Conservation (phyloP, 2,888 invertebrate genomes). For the Aelia acuminata region DNA sequence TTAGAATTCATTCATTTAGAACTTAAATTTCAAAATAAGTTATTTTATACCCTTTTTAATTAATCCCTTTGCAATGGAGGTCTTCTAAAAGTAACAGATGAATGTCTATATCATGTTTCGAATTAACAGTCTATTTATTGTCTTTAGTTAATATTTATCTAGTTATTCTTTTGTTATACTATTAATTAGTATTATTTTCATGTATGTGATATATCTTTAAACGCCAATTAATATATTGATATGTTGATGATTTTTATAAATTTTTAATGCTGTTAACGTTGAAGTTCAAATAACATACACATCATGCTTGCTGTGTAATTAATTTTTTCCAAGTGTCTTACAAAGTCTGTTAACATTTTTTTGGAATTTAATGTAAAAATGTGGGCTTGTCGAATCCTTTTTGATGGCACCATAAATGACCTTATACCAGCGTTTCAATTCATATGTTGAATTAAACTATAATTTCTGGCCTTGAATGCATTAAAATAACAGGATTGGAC, state of each 20-base stretch:
- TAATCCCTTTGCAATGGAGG: not conserved
- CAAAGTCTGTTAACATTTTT: not conserved
- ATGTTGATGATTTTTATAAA: conserved; percentile 22
- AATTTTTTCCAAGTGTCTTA: not conserved
- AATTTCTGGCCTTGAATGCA: not conserved
- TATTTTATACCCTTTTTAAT: not conserved
- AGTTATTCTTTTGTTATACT: not conserved
- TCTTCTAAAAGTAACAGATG: not conserved
- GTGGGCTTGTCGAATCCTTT: not conserved
- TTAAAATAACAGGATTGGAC: not conserved
- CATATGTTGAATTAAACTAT: not conserved
- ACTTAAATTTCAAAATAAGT: not conserved
- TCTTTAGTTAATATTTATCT: conserved; percentile 5
- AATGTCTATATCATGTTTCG: not conserved
- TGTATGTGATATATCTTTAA: conserved; percentile 43
- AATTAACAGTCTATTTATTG: not conserved
- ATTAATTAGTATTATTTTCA: conserved; percentile 43
- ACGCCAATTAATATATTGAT: not conserved
- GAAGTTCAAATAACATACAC: not conserved
- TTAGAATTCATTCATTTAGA: not conserved
- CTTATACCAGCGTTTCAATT: not conserved
- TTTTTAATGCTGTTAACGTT: not conserved
- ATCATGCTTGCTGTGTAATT: not conserved
- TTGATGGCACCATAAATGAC: not conserved
- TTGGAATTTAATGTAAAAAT: not conserved